phyloP scores from a whole-genome alignment of 2,113 vertebrate species.

The Pardalotus punctatus region DNA sequence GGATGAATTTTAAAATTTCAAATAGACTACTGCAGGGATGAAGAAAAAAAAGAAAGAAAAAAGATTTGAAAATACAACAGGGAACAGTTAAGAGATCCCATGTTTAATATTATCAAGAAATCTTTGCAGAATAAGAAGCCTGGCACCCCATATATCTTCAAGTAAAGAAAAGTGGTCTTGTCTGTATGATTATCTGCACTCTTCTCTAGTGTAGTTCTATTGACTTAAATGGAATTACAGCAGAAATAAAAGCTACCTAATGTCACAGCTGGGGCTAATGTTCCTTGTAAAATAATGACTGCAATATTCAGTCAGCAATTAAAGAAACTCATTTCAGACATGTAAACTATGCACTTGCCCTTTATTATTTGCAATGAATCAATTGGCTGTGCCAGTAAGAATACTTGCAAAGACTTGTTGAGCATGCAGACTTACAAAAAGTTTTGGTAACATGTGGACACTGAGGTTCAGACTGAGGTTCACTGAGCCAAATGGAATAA shows the following conservation, averaged over 20 bases:
- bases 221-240: not conserved
- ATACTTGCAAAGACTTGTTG: not conserved
- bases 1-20: not conserved
- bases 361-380: slow-evolving; percentile 50
- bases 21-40: not conserved
- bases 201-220: not conserved
- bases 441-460: not conserved
- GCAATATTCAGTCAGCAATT: slow-evolving; percentile 50
- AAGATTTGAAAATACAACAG: not conserved
- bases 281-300: slow-evolving; percentile 35
- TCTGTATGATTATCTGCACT: not conserved
- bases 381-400: not conserved
- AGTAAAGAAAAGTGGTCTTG: not conserved
- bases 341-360: not conserved
- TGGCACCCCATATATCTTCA: not conserved
- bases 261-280: slow-evolving; percentile 15
- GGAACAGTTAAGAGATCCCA: not conserved
- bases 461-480: not conserved
- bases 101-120: not conserved
- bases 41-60: not conserved
- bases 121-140: not conserved
- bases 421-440: not conserved
- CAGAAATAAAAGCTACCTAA: not conserved
- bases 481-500: not conserved
- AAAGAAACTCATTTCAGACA: slow-evolving; percentile 39